These are phyloP conservation scores for Holothuria glaberrima DNA, from an alignment of 35 echinoderm and acorn worm species.

Conservation along the genomic window DNA sequence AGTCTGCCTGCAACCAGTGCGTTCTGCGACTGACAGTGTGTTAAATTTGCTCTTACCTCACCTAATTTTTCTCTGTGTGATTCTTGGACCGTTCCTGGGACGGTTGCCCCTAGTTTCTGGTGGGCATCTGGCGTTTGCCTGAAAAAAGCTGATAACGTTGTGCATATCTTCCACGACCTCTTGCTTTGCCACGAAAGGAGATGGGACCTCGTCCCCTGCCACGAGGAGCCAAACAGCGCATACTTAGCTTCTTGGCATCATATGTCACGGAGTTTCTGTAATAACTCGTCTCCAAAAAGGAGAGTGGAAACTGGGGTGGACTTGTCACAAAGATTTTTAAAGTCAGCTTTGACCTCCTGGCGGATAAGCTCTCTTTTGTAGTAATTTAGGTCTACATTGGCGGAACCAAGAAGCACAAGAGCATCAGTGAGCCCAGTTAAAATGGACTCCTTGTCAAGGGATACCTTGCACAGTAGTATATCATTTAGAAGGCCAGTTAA, in stretches of 20 bases:
- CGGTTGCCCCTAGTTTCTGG: not conserved
- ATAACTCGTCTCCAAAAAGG: slow-evolving; percentile 28
- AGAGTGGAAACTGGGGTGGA: slow-evolving; percentile 8
- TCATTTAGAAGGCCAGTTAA: slow-evolving; percentile 26
- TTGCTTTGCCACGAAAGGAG: slow-evolving; percentile 11
- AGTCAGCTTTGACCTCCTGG: slow-evolving; percentile 23
- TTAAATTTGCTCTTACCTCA: too few relatives aligned
- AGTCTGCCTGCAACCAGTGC: not conserved
- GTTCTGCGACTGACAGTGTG: too few relatives aligned
- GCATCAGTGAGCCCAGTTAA: slow-evolving; percentile 25
- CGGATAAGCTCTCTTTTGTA: slow-evolving; percentile 35
- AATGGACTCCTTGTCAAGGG: not conserved
- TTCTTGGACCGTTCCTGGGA: slow-evolving; percentile 25
- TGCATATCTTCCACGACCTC: not conserved
- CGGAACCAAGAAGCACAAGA: slow-evolving; percentile 12
- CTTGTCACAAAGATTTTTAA: slow-evolving; percentile 34
- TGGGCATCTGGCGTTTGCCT: slow-evolving; percentile 1
- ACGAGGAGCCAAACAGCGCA: slow-evolving; percentile 4
- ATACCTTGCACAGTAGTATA: not conserved
- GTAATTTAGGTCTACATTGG: slow-evolving; percentile 25
- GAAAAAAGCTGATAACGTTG: slow-evolving; percentile 3
- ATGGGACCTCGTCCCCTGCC: not conserved
- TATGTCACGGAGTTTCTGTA: slow-evolving; percentile 15
- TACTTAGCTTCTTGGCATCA: slow-evolving; percentile 8
- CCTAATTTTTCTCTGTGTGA: not conserved